Evolutionary conservation across 2,113 vertebrate genomes (phyloP).

Genomic region (Ailuropoda melanoleuca): DNA sequence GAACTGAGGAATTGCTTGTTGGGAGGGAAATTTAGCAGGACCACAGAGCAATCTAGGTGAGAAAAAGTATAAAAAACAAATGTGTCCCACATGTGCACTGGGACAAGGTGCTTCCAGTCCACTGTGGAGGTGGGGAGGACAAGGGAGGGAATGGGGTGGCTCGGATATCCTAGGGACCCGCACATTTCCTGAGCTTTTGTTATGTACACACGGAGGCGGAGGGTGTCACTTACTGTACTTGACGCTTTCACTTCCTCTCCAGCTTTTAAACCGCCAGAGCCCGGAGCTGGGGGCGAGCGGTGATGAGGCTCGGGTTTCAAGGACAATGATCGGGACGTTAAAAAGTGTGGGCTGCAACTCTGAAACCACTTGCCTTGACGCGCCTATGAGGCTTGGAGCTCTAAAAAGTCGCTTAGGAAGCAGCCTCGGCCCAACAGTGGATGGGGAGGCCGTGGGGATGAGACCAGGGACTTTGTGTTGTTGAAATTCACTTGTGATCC

Average conservation of each 20-base stretch:
- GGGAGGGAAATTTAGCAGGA: neutral
- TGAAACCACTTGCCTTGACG: neutral
- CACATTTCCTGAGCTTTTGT: constrained; percentile 77
- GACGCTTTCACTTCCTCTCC: constrained; percentile 64
- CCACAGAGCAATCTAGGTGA: neutral
- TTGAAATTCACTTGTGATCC: constrained; percentile 7
- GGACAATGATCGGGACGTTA: neutral
- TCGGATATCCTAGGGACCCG: neutral
- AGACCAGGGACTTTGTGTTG: neutral
- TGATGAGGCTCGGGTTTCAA: constrained; percentile 43
- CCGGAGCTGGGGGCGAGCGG: neutral
- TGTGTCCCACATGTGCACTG: neutral
- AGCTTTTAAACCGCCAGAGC: neutral
- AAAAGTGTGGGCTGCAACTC: neutral
- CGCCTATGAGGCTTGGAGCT: neutral
- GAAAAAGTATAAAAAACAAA: neutral
- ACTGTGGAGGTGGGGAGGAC: neutral
- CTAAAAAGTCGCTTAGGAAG: neutral
- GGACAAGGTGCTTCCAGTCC: neutral
- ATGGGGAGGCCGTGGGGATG: neutral
- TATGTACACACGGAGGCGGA: constrained; percentile 62
- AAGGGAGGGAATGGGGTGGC: neutral
- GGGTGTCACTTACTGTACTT: constrained; percentile 65
- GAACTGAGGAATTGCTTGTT: neutral
- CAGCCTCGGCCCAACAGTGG: neutral